Evolutionary conservation across 2,113 vertebrate species (phyloP), one percentile per base, ranked within the genome.

Genomic region (Thamnophis sirtalis): DNA sequence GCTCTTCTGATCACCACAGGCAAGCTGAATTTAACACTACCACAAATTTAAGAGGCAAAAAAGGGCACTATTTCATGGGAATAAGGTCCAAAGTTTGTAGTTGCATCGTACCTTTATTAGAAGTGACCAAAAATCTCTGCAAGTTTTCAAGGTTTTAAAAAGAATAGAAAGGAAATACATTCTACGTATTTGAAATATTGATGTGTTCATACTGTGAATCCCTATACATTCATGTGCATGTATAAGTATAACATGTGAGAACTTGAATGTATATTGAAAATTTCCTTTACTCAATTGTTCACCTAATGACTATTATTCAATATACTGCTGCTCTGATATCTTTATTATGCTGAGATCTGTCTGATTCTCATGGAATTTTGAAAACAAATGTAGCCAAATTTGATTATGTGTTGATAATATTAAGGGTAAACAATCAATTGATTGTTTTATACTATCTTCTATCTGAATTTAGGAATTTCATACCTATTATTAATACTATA

Each of bases 1-100:
- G 73, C 43, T 49, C 88, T 92, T 85, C 73, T 60, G 73, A 89
- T 49, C 73, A 85, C 73, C 87, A 60, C 54, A 89, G 87, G 87
- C 54, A 85, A 92, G 89, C n/a, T 49, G 33, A 56, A 92, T 92
- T 84, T 92, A 50, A 84, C 73, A 38, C 28, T 43, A 21, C 73
- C 6, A 7, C 73, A 80, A 80, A 80, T 80, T 80, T 80, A 80
- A 80, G 33, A 43, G 19, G 73, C n/a, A 80, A 80, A 80, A 3
- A 80, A 15, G 68, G 33, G n/a, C 68, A 80, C 33, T 43, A 80
- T 19, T 43, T 80, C 73, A 80, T 80, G 33, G 73, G 17, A 80
- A 38, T 80, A 80, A 80, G 73, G 17, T 80, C 33, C 73, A 80
- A 80, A 80, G 73, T 80, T 80, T 17, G 7, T 33, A 38, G 73